Conservation (phyloP, 2,888 invertebrate genomes). For the Melanargia galathea region DNA sequence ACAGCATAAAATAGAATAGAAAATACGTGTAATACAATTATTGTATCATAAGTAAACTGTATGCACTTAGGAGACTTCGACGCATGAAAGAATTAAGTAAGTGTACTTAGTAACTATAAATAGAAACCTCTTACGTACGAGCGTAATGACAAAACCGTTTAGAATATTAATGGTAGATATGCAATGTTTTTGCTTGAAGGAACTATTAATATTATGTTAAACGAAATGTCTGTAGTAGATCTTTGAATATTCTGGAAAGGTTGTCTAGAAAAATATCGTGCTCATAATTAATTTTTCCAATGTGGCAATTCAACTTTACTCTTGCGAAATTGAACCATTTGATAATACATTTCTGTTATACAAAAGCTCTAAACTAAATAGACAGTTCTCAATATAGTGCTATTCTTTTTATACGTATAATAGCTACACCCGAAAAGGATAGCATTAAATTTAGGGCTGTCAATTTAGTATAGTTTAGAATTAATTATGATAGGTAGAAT, state of each 20-base stretch:
- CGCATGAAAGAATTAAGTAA: slow-evolving; percentile 22
- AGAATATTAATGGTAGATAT: slow-evolving; percentile 13
- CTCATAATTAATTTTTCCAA: not conserved
- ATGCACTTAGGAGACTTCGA: slow-evolving; percentile 32
- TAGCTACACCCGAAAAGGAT: no score
- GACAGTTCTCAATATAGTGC: no score
- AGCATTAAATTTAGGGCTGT: no score
- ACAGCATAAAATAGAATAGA: not conserved
- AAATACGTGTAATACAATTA: slow-evolving; percentile 14
- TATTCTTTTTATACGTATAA: no score
- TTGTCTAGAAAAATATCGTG: not conserved
- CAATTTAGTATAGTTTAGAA: no score
- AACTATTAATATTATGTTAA: not conserved
- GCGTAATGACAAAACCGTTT: slow-evolving; percentile 3
- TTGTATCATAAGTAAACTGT: slow-evolving; percentile 18
- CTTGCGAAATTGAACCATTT: no score
- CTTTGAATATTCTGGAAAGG: not conserved
- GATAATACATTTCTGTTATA: no score
- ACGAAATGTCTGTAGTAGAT: not conserved
- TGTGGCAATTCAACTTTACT: no score
- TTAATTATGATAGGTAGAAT: no score
- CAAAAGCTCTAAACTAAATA: no score
- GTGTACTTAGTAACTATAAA: slow-evolving; percentile 7
- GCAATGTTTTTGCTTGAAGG: slow-evolving; percentile 1
- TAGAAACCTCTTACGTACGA: slow-evolving; percentile 17